Conservation (phyloP, 1,140 invertebrate species). For the Zaprionus vittiger region DNA sequence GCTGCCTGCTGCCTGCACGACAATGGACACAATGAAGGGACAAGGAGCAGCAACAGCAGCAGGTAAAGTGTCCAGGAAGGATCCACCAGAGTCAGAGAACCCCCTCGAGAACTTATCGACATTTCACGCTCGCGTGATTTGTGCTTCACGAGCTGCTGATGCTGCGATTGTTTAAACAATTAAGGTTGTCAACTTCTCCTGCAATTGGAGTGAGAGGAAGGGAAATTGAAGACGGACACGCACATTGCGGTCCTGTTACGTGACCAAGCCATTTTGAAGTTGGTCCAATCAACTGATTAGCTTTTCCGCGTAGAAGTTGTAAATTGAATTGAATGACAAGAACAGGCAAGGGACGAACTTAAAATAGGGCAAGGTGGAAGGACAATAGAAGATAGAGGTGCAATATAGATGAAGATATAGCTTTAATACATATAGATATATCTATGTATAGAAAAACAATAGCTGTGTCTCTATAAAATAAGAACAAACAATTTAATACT, state of each 20-base stretch:
- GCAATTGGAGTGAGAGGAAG: not conserved
- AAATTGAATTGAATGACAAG: conserved; percentile 5
- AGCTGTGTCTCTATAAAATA: no score
- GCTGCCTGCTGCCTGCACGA: not conserved
- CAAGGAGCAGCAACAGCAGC: not conserved
- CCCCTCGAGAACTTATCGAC: conserved; percentile 35
- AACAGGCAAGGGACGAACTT: not conserved
- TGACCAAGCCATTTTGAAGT: conserved; percentile 36
- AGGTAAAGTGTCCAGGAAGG: conserved; percentile 8
- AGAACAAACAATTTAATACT: no score
- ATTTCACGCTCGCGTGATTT: conserved; percentile 57
- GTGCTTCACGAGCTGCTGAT: conserved; percentile 17
- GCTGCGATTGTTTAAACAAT: conserved; percentile 57
- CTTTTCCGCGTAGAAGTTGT: conserved; percentile 18
- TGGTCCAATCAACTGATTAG: conserved; percentile 37
- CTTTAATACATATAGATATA: no score
- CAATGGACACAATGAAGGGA: not conserved
- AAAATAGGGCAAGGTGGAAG: not conserved
- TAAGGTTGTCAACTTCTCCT: conserved; percentile 37
- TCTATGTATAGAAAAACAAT: no score
- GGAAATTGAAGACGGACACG: conserved; percentile 20
- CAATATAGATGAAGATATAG: no score
- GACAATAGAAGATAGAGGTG: not conserved
- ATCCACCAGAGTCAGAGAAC: conserved; percentile 4
- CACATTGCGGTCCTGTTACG: conserved; percentile 24